Conservation (phyloP, 2,888 invertebrate species). For the Metallyticus violacea region DNA sequence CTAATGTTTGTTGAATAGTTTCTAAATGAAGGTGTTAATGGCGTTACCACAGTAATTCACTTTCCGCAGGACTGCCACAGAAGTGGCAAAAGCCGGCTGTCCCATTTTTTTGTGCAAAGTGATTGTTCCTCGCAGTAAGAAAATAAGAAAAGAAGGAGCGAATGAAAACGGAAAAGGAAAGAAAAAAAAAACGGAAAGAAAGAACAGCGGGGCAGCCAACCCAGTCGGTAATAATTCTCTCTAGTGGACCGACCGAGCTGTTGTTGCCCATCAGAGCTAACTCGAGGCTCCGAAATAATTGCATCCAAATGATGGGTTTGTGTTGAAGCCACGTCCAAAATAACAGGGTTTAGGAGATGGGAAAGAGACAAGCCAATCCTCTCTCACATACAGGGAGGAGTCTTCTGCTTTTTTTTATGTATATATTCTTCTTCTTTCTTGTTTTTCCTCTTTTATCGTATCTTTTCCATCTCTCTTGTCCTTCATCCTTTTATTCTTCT, state of each 20-base stretch:
- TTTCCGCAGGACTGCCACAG: background rate
- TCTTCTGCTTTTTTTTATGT: background rate
- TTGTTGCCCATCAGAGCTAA: slow-evolving; percentile 32
- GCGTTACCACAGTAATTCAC: background rate
- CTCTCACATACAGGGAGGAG: slow-evolving; percentile 26
- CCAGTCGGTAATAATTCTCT: slow-evolving; percentile 17
- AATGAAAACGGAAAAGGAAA: background rate
- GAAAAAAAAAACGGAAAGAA: background rate
- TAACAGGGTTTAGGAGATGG: slow-evolving; percentile 28
- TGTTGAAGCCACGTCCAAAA: slow-evolving; percentile 25
- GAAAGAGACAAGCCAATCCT: slow-evolving; percentile 28
- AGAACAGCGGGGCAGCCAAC: background rate
- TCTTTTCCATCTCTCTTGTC: background rate
- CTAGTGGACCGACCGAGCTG: background rate
- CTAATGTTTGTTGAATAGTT: background rate
- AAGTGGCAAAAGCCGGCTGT: background rate
- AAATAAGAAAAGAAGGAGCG: background rate
- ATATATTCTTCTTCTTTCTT: too few species aligned
- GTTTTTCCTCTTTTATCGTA: too few species aligned
- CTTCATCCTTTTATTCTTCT: background rate
- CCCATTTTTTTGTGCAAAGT: slow-evolving; percentile 13
- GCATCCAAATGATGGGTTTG: slow-evolving; percentile 34
- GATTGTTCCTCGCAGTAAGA: slow-evolving; percentile 9
- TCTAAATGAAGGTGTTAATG: background rate
- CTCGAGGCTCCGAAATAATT: slow-evolving; percentile 33